Evolutionary conservation across 2,113 vertebrate genomes (phyloP).

Genomic region (Perca flavescens): DNA sequence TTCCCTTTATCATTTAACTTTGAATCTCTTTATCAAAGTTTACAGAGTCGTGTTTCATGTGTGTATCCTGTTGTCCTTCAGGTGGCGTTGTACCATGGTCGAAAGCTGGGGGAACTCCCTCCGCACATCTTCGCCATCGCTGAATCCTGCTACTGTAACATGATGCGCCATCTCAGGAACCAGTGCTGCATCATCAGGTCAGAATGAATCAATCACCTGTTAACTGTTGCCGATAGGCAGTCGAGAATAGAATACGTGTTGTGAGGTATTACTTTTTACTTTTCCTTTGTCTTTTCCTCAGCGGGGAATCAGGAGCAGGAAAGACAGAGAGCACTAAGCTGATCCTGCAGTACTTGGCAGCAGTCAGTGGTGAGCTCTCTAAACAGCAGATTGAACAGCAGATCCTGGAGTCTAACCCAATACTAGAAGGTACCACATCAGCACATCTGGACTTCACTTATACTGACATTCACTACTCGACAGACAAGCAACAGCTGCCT

Average conservation of each 20-base stretch:
- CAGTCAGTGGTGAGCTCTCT: slow-evolving; percentile 91
- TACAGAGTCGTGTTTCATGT: not conserved
- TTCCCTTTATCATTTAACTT: not conserved
- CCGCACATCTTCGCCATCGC: slow-evolving; percentile 94
- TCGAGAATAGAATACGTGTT: too few species aligned
- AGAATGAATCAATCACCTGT: not conserved
- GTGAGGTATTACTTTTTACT: not conserved
- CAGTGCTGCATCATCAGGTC: slow-evolving; percentile 97
- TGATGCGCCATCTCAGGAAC: slow-evolving; percentile 86
- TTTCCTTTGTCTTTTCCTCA: slow-evolving; percentile 60
- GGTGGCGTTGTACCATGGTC: slow-evolving; percentile 86
- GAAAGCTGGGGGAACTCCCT: slow-evolving; percentile 89
- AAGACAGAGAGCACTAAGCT: slow-evolving; percentile 97
- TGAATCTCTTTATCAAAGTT: not conserved
- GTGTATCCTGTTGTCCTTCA: slow-evolving; percentile 15
- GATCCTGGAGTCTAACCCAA: slow-evolving; percentile 94
- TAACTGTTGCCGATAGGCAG: too few species aligned
- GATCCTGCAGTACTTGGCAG: slow-evolving; percentile 93
- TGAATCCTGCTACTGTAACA: slow-evolving; percentile 91
- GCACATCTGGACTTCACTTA: not conserved
- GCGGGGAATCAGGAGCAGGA: slow-evolving; percentile 96
- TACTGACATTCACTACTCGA: not conserved
- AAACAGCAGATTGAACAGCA: slow-evolving; percentile 90
- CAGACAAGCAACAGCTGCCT: not conserved
- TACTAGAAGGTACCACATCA: slow-evolving; percentile 90